phyloP scores from a whole-genome alignment of 2,888 invertebrate genomes.

The Cristatella mucedo region DNA sequence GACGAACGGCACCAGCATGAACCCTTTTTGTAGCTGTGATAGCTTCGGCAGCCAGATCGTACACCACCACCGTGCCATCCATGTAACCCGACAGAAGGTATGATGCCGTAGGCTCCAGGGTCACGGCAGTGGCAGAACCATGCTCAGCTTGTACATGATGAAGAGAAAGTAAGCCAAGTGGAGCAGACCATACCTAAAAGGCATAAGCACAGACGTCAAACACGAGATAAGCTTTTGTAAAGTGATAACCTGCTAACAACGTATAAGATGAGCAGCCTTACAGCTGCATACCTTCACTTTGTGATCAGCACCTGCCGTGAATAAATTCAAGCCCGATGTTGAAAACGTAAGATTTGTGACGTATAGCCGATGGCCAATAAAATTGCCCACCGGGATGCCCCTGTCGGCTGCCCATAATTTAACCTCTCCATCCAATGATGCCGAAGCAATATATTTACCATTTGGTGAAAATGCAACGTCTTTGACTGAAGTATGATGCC shows the following conservation, averaged over 20 bases:
- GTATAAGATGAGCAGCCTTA: too few relatives aligned
- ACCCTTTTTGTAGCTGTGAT: too few relatives aligned
- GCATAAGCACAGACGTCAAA: too few relatives aligned
- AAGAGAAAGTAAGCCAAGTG: too few relatives aligned
- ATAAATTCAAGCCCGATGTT: constrained; percentile 25
- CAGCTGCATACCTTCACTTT: constrained; percentile 31
- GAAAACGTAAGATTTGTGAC: constrained; percentile 32
- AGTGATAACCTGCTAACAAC: too few relatives aligned
- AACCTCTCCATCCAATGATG: constrained; percentile 34
- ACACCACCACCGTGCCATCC: too few relatives aligned
- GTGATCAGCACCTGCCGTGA: constrained; percentile 33
- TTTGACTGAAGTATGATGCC: constrained; percentile 32
- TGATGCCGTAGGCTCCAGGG: constrained; percentile 19
- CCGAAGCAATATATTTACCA: constrained; percentile 33
- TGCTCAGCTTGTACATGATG: too few relatives aligned
- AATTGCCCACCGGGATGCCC: constrained; percentile 30
- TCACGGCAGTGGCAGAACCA: constrained; percentile 21
- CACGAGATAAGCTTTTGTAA: too few relatives aligned
- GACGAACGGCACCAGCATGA: too few relatives aligned
- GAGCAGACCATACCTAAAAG: constrained; percentile 33
- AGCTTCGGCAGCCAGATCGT: too few relatives aligned
- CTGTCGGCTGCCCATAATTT: constrained; percentile 33
- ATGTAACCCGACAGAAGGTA: too few relatives aligned
- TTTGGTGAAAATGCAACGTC: constrained; percentile 31
- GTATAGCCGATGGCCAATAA: constrained; percentile 28